A percentile compares a stretch with the other conserved stretches of the same genome.
phyloP scores from a whole-genome alignment of 2,113 vertebrate genomes.

The Rhipidura dahli region DNA sequence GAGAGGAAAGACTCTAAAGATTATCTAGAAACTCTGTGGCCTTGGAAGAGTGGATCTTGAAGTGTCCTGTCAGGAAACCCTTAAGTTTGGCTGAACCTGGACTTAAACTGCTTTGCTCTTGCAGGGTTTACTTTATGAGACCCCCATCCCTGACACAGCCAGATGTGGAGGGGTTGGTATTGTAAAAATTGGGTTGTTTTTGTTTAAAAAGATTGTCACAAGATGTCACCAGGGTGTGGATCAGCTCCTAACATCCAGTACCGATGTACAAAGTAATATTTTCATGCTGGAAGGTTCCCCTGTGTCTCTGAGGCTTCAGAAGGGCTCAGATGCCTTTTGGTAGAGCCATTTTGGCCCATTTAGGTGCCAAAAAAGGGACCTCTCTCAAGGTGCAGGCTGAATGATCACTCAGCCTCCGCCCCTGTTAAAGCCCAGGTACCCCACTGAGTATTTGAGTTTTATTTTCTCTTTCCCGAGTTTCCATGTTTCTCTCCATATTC shows the following conservation, averaged over 20 bases:
- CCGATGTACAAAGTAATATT: background rate
- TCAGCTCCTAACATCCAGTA: background rate
- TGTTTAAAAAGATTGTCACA: background rate
- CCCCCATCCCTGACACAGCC: background rate
- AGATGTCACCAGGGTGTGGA: background rate
- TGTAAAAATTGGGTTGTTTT: background rate
- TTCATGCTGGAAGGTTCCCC: background rate
- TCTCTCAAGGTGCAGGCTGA: background rate
- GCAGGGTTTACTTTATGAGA: background rate
- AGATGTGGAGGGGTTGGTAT: fast-evolving
- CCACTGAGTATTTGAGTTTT: background rate
- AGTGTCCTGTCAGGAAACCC: background rate
- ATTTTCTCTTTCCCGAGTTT: background rate
- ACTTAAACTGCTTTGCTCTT: background rate
- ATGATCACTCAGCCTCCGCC: background rate
- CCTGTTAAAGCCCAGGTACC: background rate
- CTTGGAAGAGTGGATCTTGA: background rate
- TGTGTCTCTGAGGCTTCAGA: background rate
- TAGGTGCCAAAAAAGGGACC: background rate
- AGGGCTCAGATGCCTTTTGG: background rate
- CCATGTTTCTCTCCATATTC: background rate
- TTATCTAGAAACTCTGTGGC: background rate
- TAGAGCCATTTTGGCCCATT: background rate
- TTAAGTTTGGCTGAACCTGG: background rate
- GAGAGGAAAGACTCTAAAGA: background rate